A percentile compares a stretch with the other conserved stretches of the same genome.
phyloP scores from a whole-genome alignment of 2,888 invertebrate species.

The Catotricha subobsoleta region DNA sequence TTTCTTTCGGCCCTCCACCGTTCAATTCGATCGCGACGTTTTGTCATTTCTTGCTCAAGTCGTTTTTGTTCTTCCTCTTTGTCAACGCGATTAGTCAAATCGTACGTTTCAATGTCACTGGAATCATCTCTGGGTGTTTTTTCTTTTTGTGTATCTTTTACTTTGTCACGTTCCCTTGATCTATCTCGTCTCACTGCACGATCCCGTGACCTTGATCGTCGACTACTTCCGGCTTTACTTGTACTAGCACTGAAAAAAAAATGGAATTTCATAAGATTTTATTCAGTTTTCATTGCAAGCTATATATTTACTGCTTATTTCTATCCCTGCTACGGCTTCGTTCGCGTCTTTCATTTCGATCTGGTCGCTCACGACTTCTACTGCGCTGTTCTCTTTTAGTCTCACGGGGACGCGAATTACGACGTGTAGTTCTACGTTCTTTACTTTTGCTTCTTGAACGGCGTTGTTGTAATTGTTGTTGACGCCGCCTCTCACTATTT shows the following conservation, averaged over 20 bases:
- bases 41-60: slow-evolving; percentile 89
- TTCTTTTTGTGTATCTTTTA: background rate
- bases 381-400: too few relatives aligned
- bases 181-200: background rate
- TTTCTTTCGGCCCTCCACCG: slow-evolving; percentile 90
- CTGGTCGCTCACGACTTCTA: too few relatives aligned
- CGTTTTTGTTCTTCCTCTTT: slow-evolving; percentile 80
- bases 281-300: too few relatives aligned
- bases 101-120: slow-evolving; percentile 34
- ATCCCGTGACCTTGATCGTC: slow-evolving; percentile 14
- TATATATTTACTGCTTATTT: background rate
- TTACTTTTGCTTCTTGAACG: too few relatives aligned
- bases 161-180: slow-evolving; percentile 2
- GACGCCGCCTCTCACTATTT: too few relatives aligned
- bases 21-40: slow-evolving; percentile 85
- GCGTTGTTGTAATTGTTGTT: too few relatives aligned
- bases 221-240: slow-evolving; percentile 1
- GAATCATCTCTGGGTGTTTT: slow-evolving; percentile 6
- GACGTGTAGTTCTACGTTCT: too few relatives aligned
- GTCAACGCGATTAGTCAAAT: slow-evolving; percentile 42
- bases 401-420: too few relatives aligned
- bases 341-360: background rate
- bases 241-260: too few relatives aligned
- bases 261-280: too few relatives aligned
- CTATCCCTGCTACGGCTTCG: background rate